Base-by-base conservation (phyloP, 2,888 invertebrate genomes). In the Parasteatoda lunata region DNA sequence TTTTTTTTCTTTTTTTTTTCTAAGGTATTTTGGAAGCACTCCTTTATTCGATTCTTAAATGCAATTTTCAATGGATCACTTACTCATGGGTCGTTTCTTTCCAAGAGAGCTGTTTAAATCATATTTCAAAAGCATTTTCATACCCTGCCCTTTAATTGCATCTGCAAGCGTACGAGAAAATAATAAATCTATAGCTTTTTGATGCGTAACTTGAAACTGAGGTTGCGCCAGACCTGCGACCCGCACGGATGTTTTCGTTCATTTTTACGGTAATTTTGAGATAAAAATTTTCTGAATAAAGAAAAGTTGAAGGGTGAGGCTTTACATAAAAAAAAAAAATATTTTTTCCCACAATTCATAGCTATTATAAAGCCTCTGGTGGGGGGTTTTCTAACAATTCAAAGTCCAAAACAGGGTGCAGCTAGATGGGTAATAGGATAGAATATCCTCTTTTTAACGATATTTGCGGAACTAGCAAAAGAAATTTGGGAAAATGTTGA, bases 221-320 rank as follows among this genome's bases (percentile, higher is more conserved):
- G 59, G 59, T 13, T 13, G 7, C 13, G 59, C 59, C 13, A 59
- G 59, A 13, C 59, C 59, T 59, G 59, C 59, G 59, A 69, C 77
- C 77, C 77, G 77, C 77, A 71, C 78, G 66, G 15, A 72, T 80
- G 80, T 80, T 80, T 80, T 72, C 65, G 9, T 80, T 51, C 80
- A 66, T 73, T 72, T 80, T 80, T 66, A 80, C 80, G 80, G 72
- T 66, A 72, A 80, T 80, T 80, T 72, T 13, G 15, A 47, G 65
- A 30, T 65, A 65, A 73, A 65, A 48, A 66, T 73, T 30, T 30
- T 65, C 5, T 51, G 45, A 65, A 72, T 72, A 80, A 72, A 9
- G 72, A 80, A 73, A 4, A 45, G n/a, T n/a, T 48, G 47, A 54
- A 6, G 69, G 68, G 52, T 45, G 48, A 30, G n/a, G 9, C 45